phyloP scores from a whole-genome alignment of 2,888 invertebrate genomes.

The Eupeodes latifasciatus region DNA sequence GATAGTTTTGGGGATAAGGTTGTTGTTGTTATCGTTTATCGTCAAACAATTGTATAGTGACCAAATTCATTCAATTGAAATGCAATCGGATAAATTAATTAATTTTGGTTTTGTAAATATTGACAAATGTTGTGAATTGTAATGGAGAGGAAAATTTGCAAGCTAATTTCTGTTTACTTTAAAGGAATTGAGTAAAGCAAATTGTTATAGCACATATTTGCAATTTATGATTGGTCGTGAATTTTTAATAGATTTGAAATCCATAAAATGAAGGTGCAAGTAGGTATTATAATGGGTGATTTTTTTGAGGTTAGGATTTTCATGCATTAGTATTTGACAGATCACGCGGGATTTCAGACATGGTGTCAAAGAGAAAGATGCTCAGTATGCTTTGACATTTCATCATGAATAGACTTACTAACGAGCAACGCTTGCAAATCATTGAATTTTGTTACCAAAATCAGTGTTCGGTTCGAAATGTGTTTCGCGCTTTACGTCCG shows the following conservation, averaged over 20 bases:
- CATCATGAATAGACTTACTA: no score
- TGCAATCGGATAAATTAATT: conserved; percentile 49
- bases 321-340: no score
- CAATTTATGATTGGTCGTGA: background rate
- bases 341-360: no score
- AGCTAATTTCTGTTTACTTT: background rate
- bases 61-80: conserved; percentile 20
- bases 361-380: no score
- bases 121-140: conserved; percentile 2
- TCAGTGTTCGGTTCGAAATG: no score
- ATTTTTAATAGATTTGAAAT: background rate
- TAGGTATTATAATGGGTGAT: no score
- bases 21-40: background rate
- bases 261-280: no score
- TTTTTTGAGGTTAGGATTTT: no score
- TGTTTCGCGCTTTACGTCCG: no score
- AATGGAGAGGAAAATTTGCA: conserved; percentile 24
- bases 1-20: conserved; percentile 20
- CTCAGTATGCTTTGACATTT: no score
- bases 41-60: background rate
- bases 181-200: background rate
- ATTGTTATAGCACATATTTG: background rate
- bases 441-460: no score
- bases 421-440: no score
- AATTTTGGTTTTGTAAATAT: conserved; percentile 47